These are phyloP conservation scores for Candoia aspera DNA, from an alignment of 2,113 vertebrate species.

Conservation along the genomic window DNA sequence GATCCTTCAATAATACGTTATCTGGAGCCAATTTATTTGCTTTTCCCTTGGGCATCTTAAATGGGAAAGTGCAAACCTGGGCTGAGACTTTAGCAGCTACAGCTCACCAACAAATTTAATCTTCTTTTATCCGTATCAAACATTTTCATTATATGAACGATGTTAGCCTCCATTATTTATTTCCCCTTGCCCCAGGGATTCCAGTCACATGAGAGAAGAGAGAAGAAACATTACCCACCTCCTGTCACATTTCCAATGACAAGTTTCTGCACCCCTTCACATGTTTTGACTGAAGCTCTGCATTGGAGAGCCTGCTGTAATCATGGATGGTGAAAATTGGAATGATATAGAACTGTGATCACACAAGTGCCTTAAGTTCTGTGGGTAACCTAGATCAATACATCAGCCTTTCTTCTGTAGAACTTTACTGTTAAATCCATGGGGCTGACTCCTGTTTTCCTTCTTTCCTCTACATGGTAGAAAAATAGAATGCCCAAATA, in stretches of 20 bases:
- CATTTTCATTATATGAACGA: background rate
- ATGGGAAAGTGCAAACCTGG: background rate
- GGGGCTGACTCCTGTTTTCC: background rate
- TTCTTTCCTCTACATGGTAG: background rate
- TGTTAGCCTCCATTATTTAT: background rate
- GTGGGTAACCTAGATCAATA: background rate
- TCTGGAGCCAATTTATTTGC: background rate
- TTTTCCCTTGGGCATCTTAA: background rate
- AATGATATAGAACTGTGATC: background rate
- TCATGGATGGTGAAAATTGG: background rate
- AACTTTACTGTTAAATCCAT: background rate
- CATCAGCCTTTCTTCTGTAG: background rate
- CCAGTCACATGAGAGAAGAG: background rate
- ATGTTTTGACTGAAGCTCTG: background rate
- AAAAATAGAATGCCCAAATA: background rate
- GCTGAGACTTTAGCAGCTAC: background rate
- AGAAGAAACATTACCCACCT: background rate
- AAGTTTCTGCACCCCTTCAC: background rate
- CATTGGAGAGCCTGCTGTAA: background rate
- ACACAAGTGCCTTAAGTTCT: background rate
- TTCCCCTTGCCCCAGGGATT: background rate
- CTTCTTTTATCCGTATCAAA: background rate
- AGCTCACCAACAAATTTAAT: background rate
- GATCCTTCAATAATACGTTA: background rate
- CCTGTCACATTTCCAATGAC: no score